A percentile compares a stretch with the other conserved stretches of the same genome.
Evolutionary conservation across 2,888 invertebrate genomes (phyloP).

Genomic region (Osedax fenrisi): DNA sequence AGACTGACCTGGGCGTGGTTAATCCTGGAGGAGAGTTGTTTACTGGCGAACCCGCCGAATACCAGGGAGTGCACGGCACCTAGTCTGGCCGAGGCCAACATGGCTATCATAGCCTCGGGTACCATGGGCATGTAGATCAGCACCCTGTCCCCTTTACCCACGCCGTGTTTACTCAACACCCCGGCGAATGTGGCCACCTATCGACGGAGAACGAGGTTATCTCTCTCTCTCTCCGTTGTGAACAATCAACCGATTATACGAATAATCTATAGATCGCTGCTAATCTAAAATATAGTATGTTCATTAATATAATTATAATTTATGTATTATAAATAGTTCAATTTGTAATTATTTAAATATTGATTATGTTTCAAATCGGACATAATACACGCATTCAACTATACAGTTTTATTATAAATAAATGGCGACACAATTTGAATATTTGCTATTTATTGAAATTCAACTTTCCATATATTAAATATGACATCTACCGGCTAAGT

Average conservation of each 20-base stretch:
- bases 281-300: neutral
- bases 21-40: conserved; percentile 72
- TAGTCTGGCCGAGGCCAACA: conserved; percentile 73
- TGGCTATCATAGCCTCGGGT: conserved; percentile 75
- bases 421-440: too few relatives aligned
- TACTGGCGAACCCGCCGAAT: conserved; percentile 80
- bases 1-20: conserved; percentile 58
- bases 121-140: conserved; percentile 88
- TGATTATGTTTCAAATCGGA: too few relatives aligned
- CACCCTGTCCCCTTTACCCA: conserved; percentile 69
- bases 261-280: neutral
- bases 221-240: too few relatives aligned
- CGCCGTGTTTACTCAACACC: conserved; percentile 65
- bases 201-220: neutral
- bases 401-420: too few relatives aligned
- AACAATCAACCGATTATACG: too few relatives aligned
- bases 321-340: too few relatives aligned
- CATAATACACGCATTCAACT: too few relatives aligned
- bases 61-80: conserved; percentile 88
- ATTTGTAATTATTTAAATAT: too few relatives aligned
- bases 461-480: too few relatives aligned
- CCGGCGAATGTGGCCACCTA: conserved; percentile 68
- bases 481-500: too few relatives aligned
- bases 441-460: too few relatives aligned
- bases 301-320: neutral